Conservation (phyloP, 2,888 invertebrate genomes). For the Eilema griseolum region DNA sequence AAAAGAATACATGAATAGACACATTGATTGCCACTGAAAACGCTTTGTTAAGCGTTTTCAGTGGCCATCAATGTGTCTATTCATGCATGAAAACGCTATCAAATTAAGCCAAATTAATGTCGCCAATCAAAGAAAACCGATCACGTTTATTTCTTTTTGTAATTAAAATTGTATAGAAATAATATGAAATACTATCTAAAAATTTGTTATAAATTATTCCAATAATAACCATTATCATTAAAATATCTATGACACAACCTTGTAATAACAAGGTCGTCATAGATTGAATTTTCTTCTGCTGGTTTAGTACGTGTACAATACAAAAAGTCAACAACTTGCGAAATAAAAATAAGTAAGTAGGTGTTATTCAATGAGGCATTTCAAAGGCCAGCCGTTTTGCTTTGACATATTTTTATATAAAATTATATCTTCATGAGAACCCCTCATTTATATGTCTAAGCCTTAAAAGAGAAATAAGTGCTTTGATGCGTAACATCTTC, state of each 20-base stretch:
- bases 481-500: too few relatives aligned
- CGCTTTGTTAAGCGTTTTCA: too few relatives aligned
- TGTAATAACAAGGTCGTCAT: not conserved
- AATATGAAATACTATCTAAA: too few relatives aligned
- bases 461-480: not conserved
- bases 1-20: too few relatives aligned
- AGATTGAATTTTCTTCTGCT: not conserved
- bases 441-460: not conserved
- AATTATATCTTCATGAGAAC: not conserved
- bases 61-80: too few relatives aligned
- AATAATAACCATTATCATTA: not conserved
- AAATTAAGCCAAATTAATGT: not conserved
- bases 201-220: not conserved
- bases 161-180: too few relatives aligned
- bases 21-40: too few relatives aligned
- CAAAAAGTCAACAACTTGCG: not conserved
- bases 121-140: not conserved
- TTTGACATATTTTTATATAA: not conserved
- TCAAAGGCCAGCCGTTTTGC: not conserved
- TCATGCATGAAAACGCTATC: not conserved
- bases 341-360: not conserved
- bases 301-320: not conserved
- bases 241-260: not conserved
- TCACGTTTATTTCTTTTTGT: too few relatives aligned
- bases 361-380: not conserved